Conservation (phyloP, 2,113 vertebrate genomes). For the Rattus rattus region DNA sequence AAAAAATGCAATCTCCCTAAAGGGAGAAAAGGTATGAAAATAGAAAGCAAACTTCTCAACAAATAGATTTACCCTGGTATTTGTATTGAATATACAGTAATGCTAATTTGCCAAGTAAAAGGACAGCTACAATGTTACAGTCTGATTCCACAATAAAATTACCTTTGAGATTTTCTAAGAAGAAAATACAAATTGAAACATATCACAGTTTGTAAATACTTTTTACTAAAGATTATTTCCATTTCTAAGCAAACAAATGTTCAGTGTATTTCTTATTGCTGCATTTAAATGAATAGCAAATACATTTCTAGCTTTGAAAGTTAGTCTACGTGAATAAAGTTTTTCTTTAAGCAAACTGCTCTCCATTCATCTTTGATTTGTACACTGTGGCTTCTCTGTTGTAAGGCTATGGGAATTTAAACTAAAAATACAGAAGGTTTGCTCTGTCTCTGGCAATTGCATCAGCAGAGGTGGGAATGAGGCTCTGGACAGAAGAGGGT, state of each 20-base stretch:
- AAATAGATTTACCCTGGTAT: background rate
- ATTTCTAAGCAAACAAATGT: background rate
- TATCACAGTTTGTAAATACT: background rate
- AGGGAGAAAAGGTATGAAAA: background rate
- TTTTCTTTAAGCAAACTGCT: conserved; percentile 6
- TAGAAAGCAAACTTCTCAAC: background rate
- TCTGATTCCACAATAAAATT: background rate
- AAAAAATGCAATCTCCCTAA: background rate
- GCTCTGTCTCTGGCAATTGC: background rate
- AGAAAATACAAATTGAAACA: background rate
- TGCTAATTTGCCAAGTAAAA: conserved; percentile 38
- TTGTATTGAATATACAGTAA: background rate
- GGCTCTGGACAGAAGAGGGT: background rate
- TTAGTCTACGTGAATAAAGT: background rate
- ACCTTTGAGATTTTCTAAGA: conserved; percentile 28
- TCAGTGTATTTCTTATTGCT: background rate
- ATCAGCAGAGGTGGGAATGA: background rate
- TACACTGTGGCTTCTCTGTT: background rate
- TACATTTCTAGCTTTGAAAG: background rate
- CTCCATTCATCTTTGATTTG: background rate
- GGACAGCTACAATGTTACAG: background rate
- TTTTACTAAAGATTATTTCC: conserved; percentile 25
- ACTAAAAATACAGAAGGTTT: background rate
- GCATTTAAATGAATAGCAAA: background rate
- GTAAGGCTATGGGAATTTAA: background rate